Evolutionary conservation across 2,888 invertebrate genomes (phyloP), one percentile per base, ranked within the genome.

Genomic region (Epinotia nisella): DNA sequence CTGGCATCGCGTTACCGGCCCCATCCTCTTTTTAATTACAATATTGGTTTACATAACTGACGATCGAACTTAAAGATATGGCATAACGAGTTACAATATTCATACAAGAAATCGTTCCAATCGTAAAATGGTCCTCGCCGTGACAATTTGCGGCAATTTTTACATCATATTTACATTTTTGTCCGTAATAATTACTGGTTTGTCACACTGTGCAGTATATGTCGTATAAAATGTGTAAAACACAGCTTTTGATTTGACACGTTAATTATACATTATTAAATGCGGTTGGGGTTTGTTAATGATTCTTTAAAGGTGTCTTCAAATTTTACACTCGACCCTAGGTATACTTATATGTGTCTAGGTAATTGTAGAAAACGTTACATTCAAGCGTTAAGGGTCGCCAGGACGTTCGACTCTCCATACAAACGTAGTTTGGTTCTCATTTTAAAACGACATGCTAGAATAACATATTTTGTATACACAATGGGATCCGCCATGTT

Each of bases 131-230:
- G 51, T 64, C 62, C 51, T 69, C 24, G 21, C 64, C 53, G 64
- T 69, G 71, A 70, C 74, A 67, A 70, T 75, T 74, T 66, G 78
- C 68, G 74, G 76, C 75, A 73, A 78, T 81, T 78, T 72, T 70
- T 75, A 74, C 78, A 78, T 70, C 75, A 79, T 79, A 79, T 79
- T 83, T 78, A 79, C 76, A 80, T 81, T 81, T 81, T 83, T 79
- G 77, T 80, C 74, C 80, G 69, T 65, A 76, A 80, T 84, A 81
- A 84, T 83, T 83, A 82, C 80, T 76, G 78, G 77, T 79, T 82
- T 80, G 80, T 82, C 81, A 78, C 80, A 81, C 78, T 76, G 81
- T 75, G 77, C 75, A 75, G 77, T 76, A 76, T 78, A 75, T 65
- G 79, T 79, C 78, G 70, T 71, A 80, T 84, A 85, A 83, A 83